These are phyloP conservation scores for Harpegnathos saltator DNA, from an alignment of 1,140 invertebrate species.

Conservation along the genomic window DNA sequence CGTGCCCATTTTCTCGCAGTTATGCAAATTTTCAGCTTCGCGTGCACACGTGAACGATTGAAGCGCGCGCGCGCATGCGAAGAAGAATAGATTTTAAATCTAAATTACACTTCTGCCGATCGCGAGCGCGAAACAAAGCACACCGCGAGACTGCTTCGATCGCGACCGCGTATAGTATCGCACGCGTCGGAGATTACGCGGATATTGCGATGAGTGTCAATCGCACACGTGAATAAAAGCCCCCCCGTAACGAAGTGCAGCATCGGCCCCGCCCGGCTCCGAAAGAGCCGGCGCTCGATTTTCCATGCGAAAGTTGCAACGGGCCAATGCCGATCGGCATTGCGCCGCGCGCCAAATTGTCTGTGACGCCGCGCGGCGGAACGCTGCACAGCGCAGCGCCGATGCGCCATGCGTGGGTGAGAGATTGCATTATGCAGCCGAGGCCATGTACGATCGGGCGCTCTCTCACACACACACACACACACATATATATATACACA, in stretches of 20 bases:
- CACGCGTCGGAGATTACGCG: not conserved
- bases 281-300: conserved; percentile 31
- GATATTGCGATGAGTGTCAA: not conserved
- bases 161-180: not conserved
- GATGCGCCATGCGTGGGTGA: not conserved
- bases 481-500: no score
- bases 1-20: no score
- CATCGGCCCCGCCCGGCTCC: not conserved
- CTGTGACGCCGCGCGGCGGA: conserved; percentile 36
- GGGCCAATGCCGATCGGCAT: conserved; percentile 16
- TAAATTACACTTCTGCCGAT: no score
- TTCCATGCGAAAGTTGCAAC: conserved; percentile 21
- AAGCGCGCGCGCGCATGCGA: no score
- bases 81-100: no score
- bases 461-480: no score
- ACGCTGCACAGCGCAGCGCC: not conserved
- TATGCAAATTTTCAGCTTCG: no score
- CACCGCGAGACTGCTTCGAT: not conserved
- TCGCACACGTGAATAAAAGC: not conserved
- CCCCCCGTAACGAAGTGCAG: conserved; percentile 8
- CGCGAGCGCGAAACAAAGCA: not conserved
- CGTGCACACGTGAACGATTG: no score
- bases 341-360: conserved; percentile 64
- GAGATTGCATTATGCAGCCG: conserved; percentile 49
- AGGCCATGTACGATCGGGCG: conserved; percentile 13